Percentiles rank a stretch among this genome's conserved stretches.
Evolutionary conservation across 2,888 invertebrate species (phyloP).

Genomic region (Mamestra brassicae): DNA sequence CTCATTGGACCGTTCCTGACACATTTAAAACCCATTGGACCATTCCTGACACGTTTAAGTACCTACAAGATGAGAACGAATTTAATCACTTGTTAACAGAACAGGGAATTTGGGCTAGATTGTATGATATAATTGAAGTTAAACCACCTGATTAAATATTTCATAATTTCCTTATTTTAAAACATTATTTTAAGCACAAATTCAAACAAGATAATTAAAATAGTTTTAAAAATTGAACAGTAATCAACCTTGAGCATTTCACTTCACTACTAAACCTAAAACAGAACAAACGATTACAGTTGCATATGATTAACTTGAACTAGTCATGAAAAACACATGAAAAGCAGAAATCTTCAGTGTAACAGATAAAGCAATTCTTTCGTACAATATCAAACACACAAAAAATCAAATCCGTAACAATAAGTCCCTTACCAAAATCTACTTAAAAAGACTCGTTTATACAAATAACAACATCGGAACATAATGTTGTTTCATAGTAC

Average conservation of each 20-base stretch:
- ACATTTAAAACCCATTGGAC: constrained; percentile 47
- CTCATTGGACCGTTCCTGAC: constrained; percentile 34
- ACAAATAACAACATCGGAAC: constrained; percentile 49
- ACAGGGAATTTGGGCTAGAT: neutral
- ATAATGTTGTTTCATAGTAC: constrained; percentile 54
- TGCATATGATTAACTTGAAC: neutral
- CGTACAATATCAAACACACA: neutral
- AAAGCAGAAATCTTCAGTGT: neutral
- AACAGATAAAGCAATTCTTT: neutral
- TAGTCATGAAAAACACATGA: too few species aligned
- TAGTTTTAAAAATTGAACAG: too few species aligned
- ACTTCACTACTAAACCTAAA: neutral
- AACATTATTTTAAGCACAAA: too few species aligned
- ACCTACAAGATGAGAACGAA: neutral
- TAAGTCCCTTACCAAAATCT: constrained; percentile 39
- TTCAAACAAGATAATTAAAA: too few species aligned
- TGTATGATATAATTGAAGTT: neutral
- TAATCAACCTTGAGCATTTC: neutral
- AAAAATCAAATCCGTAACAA: constrained; percentile 46
- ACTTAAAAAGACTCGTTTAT: constrained; percentile 45
- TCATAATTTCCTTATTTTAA: too few species aligned
- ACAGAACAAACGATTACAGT: neutral
- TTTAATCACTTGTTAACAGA: constrained; percentile 36
- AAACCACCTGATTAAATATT: too few species aligned
- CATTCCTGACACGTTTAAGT: constrained; percentile 14